phyloP scores from a whole-genome alignment of 1,140 invertebrate species.

The Heliconius hermathena region DNA sequence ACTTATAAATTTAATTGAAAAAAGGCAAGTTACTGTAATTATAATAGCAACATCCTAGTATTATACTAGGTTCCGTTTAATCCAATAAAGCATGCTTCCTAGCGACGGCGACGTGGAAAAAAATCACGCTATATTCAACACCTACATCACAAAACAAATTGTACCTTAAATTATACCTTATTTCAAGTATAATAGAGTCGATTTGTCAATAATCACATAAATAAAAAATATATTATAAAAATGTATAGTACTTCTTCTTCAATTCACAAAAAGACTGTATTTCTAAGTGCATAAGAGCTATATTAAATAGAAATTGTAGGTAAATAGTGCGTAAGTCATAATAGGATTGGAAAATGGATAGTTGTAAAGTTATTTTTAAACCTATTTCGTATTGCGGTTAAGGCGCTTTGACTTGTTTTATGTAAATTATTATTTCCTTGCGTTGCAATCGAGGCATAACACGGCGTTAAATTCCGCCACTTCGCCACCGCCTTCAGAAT shows the following conservation, averaged over 20 bases:
- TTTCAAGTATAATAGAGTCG: neutral
- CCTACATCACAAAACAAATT: neutral
- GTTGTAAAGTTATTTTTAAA: slow-evolving; percentile 25
- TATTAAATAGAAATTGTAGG: neutral
- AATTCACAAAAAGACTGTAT: neutral
- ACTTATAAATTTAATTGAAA: too few species aligned
- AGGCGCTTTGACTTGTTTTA: slow-evolving; percentile 22
- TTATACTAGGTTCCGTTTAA: slow-evolving; percentile 28
- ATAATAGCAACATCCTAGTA: neutral
- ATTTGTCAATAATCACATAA: neutral
- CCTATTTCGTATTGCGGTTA: slow-evolving; percentile 35
- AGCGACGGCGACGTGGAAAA: neutral
- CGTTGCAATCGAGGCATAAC: neutral
- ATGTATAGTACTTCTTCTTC: neutral
- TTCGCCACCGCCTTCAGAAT: too few species aligned
- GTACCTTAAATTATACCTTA: neutral
- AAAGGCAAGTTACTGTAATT: too few species aligned
- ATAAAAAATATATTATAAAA: neutral
- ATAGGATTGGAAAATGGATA: slow-evolving; percentile 20
- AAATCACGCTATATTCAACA: neutral
- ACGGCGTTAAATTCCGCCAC: too few species aligned
- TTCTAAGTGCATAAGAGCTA: neutral
- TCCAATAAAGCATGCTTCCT: slow-evolving; percentile 36
- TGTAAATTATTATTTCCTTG: neutral
- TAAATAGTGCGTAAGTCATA: slow-evolving; percentile 10